These are phyloP conservation scores for Mesochorus sp. DNA, from an alignment of 2,888 invertebrate genomes.

Conservation along the genomic window DNA sequence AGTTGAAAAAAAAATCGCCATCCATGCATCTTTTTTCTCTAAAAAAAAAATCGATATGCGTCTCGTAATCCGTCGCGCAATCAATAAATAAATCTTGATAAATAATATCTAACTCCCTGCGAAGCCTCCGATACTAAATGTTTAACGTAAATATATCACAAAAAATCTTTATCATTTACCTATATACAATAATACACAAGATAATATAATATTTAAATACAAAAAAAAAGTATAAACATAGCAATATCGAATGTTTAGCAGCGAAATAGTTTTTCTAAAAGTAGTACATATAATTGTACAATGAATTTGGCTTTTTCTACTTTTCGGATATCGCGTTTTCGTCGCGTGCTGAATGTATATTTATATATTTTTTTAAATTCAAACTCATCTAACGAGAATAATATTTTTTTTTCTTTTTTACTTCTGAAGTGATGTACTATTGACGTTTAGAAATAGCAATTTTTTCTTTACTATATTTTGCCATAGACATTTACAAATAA, in stretches of 20 bases:
- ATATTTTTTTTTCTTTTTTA: constrained; percentile 10
- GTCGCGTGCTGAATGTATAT: constrained; percentile 31
- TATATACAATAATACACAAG: constrained; percentile 22
- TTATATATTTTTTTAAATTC: not conserved
- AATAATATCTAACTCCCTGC: constrained; percentile 26
- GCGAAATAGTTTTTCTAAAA: constrained; percentile 57
- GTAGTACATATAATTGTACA: constrained; percentile 27
- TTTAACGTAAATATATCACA: constrained; percentile 25
- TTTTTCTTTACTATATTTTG: not conserved
- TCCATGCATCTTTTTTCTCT: constrained; percentile 26
- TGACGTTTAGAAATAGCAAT: constrained; percentile 8
- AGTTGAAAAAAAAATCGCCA: constrained; percentile 5
- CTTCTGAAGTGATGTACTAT: constrained; percentile 9
- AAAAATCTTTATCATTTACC: constrained; percentile 18
- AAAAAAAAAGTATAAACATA: constrained; percentile 28
- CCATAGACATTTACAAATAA: not conserved
- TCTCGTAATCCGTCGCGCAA: constrained; percentile 9
- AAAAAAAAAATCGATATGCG: constrained; percentile 27
- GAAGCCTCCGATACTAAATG: constrained; percentile 31
- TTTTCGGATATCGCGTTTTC: constrained; percentile 20
- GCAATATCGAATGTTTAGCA: constrained; percentile 47
- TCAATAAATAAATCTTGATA: constrained; percentile 13
- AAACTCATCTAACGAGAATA: constrained; percentile 14
- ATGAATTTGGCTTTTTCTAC: constrained; percentile 56
- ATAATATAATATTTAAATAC: constrained; percentile 31